Base-by-base conservation (phyloP, 1,140 invertebrate species). In the Caerostris extrusa region DNA sequence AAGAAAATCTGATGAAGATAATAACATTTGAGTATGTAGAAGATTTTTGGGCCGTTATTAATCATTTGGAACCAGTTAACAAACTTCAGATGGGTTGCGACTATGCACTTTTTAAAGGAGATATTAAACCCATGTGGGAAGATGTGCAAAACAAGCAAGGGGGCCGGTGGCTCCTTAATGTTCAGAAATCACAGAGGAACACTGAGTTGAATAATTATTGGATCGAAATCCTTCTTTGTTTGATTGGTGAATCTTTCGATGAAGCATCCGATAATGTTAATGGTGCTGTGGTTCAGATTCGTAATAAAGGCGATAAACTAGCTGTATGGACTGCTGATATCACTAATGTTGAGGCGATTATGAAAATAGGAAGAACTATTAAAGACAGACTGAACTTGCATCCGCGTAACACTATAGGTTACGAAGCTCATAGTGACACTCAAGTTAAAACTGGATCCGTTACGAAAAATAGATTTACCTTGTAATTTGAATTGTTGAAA, bases 71-170 rank as follows among this genome's bases (percentile, higher is more conserved):
- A 96, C 96, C 97, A 95, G 98, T 99, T 3, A 99, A 98, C 94
- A 98, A 99, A 95, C 96, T 99, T 2, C 97, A 97, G 95, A 97
- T 97, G 95, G 98, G 98, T 64, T 98, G 98, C 96, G 99, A 99
- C 96, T 99, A 99, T 96, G 99, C 98, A 19, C 97, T 99, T 91
- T 99, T 99, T 96, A 99, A 99, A 96, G 96, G 98, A 96, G 98
- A 98, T 14, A 98, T 99, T 95, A 97, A 98, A 95, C 99, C 99
- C 4, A 99, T 99, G 99, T 99, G 99, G 99, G 99, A 99, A 96
- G 99, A 99, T 96, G 97, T 97, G 90, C 97, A 97, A 53, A 98
- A 98, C 95, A 98, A 98, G 95, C 97, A 97, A 96, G 99, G 99
- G 64, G 99, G 99, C 71, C 97, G 99, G 95, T 99, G 99, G 99